phyloP scores from a whole-genome alignment of 2,888 invertebrate genomes.

The Anoncus sp. region DNA sequence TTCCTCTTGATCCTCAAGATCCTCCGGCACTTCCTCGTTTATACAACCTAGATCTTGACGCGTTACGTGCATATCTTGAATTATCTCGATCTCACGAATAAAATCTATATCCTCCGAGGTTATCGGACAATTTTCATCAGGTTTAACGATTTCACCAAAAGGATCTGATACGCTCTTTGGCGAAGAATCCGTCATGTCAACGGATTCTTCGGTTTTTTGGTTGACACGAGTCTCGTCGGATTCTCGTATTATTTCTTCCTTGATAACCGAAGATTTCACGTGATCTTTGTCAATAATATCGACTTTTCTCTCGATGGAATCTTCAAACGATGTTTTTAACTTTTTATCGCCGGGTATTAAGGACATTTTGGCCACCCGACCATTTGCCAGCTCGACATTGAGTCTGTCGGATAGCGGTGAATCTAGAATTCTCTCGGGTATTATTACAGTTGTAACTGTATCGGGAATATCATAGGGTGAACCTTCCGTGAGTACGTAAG shows the following conservation, averaged over 20 bases:
- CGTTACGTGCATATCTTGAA: slow-evolving; percentile 66
- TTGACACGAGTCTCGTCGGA: too few relatives aligned
- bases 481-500: slow-evolving; percentile 78
- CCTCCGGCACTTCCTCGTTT: slow-evolving; percentile 73
- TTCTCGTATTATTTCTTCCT: not conserved
- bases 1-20: slow-evolving; percentile 65
- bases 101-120: slow-evolving; percentile 66
- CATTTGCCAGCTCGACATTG: slow-evolving; percentile 61
- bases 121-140: slow-evolving; percentile 40
- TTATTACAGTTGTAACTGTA: slow-evolving; percentile 78
- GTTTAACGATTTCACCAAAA: slow-evolving; percentile 72
- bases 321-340: slow-evolving; percentile 7
- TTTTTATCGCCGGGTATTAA: not conserved
- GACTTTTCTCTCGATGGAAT: not conserved
- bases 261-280: not conserved
- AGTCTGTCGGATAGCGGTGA: slow-evolving; percentile 57
- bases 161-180: slow-evolving; percentile 50
- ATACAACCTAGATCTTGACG: slow-evolving; percentile 77
- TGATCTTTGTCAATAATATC: not conserved
- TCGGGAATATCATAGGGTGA: slow-evolving; percentile 79
- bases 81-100: slow-evolving; percentile 64
- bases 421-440: slow-evolving; percentile 71
- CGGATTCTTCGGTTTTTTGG: not conserved
- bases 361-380: slow-evolving; percentile 20
- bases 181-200: slow-evolving; percentile 15